Evolutionary conservation across 2,113 vertebrate genomes (phyloP).

Genomic region (Pogona vitticeps): DNA sequence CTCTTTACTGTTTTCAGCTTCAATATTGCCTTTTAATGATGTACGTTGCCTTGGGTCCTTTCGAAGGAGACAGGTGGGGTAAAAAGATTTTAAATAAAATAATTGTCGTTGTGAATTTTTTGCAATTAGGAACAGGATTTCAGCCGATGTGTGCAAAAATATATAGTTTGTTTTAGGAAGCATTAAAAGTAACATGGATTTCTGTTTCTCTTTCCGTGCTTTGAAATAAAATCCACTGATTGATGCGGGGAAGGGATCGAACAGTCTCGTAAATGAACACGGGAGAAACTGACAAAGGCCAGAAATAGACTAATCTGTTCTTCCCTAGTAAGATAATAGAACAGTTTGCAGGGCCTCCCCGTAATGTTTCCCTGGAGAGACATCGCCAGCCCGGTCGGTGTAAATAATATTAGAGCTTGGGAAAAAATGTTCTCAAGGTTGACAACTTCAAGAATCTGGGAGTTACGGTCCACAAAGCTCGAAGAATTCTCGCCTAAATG

Average conservation of each 20-base stretch:
- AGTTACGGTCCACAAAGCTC: not conserved
- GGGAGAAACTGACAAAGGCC: not conserved
- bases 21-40: too few species aligned
- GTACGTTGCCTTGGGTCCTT: too few species aligned
- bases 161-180: too few species aligned
- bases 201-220: too few species aligned
- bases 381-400: not conserved
- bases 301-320: not conserved
- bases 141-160: too few species aligned
- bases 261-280: not conserved
- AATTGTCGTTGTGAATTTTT: too few species aligned
- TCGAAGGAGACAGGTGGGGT: too few species aligned
- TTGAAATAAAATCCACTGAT: not conserved
- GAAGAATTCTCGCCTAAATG: not conserved
- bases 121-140: too few species aligned
- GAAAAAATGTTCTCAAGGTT: not conserved
- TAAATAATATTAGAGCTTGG: not conserved
- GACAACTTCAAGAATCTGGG: not conserved
- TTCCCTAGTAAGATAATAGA: not conserved
- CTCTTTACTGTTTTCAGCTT: too few species aligned
- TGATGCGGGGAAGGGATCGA: not conserved
- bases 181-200: too few species aligned
- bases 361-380: not conserved
- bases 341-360: too few species aligned
- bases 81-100: too few species aligned